A percentile compares a stretch with the other conserved stretches of the same genome.
These are phyloP conservation scores for Terrapene triunguis DNA, from an alignment of 2,113 vertebrate species.

Conservation along the genomic window DNA sequence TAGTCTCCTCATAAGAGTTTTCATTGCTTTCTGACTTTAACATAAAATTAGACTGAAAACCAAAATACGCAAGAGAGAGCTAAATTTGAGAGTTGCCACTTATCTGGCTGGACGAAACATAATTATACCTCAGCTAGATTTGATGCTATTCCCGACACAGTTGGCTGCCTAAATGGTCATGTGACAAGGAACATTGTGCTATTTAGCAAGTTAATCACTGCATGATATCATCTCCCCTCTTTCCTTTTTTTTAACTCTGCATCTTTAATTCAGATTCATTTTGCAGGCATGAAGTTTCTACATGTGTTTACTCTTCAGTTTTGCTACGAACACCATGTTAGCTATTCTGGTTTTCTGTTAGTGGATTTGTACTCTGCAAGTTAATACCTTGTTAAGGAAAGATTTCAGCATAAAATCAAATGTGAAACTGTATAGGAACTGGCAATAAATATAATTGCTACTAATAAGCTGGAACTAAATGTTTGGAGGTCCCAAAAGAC, in stretches of 20 bases:
- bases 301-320: background rate
- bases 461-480: background rate
- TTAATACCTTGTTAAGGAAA: background rate
- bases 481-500: background rate
- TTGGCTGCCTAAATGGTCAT: background rate
- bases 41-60: background rate
- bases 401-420: background rate
- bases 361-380: background rate
- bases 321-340: background rate
- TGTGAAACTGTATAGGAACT: background rate
- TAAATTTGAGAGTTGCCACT: background rate
- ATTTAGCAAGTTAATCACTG: background rate
- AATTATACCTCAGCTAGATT: constrained; percentile 9
- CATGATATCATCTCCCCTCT: background rate
- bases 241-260: background rate
- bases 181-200: background rate
- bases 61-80: background rate
- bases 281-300: background rate
- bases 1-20: background rate
- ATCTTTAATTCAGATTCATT: background rate
- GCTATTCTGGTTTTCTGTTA: background rate
- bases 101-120: background rate
- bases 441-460: background rate
- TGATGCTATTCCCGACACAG: constrained; percentile 22
- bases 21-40: background rate